Percentiles rank a stretch among this genome's conserved stretches.
These are phyloP conservation scores for Rostratula benghalensis DNA, from an alignment of 2,113 vertebrate genomes.

Conservation along the genomic window DNA sequence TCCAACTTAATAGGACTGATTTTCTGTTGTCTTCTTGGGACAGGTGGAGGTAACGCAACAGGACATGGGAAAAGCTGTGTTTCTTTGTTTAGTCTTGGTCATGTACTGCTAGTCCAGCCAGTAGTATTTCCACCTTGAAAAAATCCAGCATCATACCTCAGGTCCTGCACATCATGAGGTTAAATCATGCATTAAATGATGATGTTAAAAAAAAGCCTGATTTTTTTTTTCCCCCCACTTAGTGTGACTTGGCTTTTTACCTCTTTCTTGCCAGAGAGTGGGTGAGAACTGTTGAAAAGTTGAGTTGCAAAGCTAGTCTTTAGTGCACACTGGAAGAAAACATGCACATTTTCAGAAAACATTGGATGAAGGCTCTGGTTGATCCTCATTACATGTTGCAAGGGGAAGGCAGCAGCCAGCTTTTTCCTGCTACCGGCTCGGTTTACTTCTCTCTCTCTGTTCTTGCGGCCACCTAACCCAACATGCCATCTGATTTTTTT, in stretches of 20 bases:
- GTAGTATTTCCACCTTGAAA: not conserved
- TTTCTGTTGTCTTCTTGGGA: not conserved
- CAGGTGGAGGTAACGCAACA: not conserved
- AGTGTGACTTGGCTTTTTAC: not conserved
- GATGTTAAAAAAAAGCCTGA: not conserved
- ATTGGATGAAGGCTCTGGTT: not conserved
- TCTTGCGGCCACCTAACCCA: not conserved
- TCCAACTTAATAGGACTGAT: not conserved
- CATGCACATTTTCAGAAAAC: too few relatives aligned
- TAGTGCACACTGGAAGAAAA: not conserved
- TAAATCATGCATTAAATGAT: not conserved
- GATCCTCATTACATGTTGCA: not conserved
- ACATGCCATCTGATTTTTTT: not conserved
- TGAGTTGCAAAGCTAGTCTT: not conserved
- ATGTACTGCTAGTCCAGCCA: not conserved
- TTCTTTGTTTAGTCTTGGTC: not conserved
- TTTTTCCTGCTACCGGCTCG: not conserved
- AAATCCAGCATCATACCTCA: not conserved
- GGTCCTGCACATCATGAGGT: not conserved
- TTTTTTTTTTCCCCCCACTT: not conserved
- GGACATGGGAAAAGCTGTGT: not conserved
- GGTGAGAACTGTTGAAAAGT: not conserved
- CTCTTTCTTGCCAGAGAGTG: not conserved
- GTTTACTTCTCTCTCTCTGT: not conserved
- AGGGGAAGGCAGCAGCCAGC: not conserved